Percentiles rank a stretch among this genome's conserved stretches.
Conservation (phyloP, 2,888 invertebrate species). For the Melinaea marsaeus region DNA sequence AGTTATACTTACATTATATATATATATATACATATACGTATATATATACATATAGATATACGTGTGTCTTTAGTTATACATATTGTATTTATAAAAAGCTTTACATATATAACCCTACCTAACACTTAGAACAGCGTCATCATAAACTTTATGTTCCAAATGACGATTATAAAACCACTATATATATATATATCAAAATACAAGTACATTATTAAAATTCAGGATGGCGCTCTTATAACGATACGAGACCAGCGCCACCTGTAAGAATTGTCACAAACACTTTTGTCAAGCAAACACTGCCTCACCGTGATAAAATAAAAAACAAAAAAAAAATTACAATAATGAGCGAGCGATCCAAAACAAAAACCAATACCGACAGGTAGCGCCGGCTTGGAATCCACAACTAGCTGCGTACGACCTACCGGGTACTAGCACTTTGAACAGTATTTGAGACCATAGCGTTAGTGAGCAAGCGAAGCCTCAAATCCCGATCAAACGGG, state of each 20-base stretch:
- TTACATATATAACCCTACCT: conserved; percentile 1
- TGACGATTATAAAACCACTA: conserved; percentile 6
- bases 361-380: conserved; percentile 29
- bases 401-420: conserved; percentile 30
- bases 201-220: conserved; percentile 44
- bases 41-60: conserved; percentile 6
- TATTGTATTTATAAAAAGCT: conserved; percentile 24
- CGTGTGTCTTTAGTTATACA: neutral
- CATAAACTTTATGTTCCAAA: conserved; percentile 48
- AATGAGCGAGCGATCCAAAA: conserved; percentile 19
- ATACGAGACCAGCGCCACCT: conserved; percentile 70
- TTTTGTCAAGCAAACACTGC: conserved; percentile 65
- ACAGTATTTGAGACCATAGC: conserved; percentile 56
- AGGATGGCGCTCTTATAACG: conserved; percentile 69
- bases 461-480: conserved; percentile 36
- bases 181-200: conserved; percentile 1
- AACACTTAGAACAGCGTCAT: conserved; percentile 52
- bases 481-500: conserved; percentile 40
- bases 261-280: conserved; percentile 35
- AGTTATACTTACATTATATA: no score
- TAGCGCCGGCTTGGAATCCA: conserved; percentile 32
- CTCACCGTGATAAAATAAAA: conserved; percentile 40
- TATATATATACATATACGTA: no score
- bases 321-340: conserved; percentile 3
- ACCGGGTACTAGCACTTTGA: conserved; percentile 40